Base-by-base conservation (phyloP, 2,888 invertebrate genomes). In the Aleiodes leptofemur region DNA sequence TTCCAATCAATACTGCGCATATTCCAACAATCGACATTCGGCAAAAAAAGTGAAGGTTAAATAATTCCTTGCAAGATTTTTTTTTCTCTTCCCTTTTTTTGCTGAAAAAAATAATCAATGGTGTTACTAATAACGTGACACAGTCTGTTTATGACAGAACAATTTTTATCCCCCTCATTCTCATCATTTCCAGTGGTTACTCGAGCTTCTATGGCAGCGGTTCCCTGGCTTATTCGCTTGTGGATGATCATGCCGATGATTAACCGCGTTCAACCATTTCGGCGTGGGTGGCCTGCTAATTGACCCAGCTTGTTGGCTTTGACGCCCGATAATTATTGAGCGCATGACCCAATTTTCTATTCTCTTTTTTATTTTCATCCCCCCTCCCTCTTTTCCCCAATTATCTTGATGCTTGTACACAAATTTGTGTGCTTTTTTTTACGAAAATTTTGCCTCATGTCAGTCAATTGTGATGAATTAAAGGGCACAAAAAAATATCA, bases 251-350 rank as follows among this genome's bases (percentile, higher is more conserved):
- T 31, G 51, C 69, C 64, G 64, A 70, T 64, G 61, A 74, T 74
- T 74, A 70, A 74, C 74, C 61, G 48, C 48, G 74, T 53, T 64
- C 64, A 53, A 74, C 61, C 31, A 64, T 70, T 74, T 64, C 38
- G 61, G 31, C 55, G 48, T 48, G 23, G 68, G 11, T 69, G 61
- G 51, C 66, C 43, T 66, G 34, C 71, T 75, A 75, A 75, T 75
- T 75, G 68, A 71, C 66, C 64, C 53, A 56, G 66, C 64, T 75
- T 72, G 66, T 75, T 75, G 75, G 56, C 71, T 68, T 66, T 55
- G 74, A 74, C 55, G 64, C 61, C 57, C 56, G 69, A 75, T 72
- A 75, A 72, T 75, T 75, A 75, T 57, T 68, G 71, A 57, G 50
- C 68, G 43, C 38, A n/a, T 34, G 43, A 72, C 71, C 66, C 57